These are phyloP conservation scores for Nephrocerus scutellatus DNA, from an alignment of 2,888 invertebrate genomes.

Conservation along the genomic window DNA sequence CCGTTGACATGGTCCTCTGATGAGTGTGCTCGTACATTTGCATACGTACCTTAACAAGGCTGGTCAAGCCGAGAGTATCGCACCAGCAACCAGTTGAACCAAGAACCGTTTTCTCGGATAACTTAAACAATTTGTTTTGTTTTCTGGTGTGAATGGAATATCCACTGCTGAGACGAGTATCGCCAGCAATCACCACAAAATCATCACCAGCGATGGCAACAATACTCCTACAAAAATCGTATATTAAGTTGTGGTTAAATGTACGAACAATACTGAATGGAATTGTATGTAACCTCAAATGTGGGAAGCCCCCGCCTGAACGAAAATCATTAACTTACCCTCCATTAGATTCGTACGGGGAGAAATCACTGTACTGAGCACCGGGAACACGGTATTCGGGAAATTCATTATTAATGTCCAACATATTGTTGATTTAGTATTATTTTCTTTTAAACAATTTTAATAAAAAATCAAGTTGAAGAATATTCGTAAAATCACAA, in stretches of 20 bases:
- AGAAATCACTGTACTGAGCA: conserved; percentile 51
- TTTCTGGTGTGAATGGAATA: conserved; percentile 85
- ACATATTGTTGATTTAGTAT: conserved; percentile 27
- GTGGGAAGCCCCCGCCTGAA: background rate
- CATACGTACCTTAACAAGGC: conserved; percentile 75
- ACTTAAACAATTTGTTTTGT: conserved; percentile 76
- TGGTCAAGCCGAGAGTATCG: conserved; percentile 85
- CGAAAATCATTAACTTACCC: conserved; percentile 52
- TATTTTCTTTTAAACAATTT: background rate
- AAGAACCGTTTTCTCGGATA: conserved; percentile 79
- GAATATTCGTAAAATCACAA: too few species aligned
- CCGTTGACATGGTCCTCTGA: conserved; percentile 84
- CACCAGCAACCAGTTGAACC: conserved; percentile 97
- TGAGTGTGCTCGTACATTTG: conserved; percentile 95
- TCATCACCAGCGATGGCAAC: conserved; percentile 95
- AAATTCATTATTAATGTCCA: conserved; percentile 36
- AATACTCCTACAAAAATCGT: conserved; percentile 63
- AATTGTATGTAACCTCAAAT: background rate
- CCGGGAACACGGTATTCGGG: conserved; percentile 47
- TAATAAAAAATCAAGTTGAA: background rate
- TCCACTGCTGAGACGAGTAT: conserved; percentile 86
- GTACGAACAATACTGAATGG: conserved; percentile 1
- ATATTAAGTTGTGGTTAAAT: background rate
- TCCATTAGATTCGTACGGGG: conserved; percentile 71
- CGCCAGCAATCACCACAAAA: conserved; percentile 90